phyloP scores from a whole-genome alignment of 1,140 invertebrate species.

The Ceratitis capitata region DNA sequence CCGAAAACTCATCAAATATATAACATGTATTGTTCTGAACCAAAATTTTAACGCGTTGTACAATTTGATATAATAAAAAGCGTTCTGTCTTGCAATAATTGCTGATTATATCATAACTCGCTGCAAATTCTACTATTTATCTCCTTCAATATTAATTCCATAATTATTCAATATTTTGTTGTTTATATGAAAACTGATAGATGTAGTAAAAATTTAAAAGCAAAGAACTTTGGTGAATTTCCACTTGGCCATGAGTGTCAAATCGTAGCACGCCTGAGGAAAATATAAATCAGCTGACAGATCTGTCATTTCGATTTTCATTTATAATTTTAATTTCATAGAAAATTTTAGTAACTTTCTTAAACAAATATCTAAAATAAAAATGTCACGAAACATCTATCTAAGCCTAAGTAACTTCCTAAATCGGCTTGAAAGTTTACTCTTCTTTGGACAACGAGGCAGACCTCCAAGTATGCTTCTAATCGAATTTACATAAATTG shows the following conservation, averaged over 20 bases:
- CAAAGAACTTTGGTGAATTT: not conserved
- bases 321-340: not conserved
- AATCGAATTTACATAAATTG: not conserved
- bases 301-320: not conserved
- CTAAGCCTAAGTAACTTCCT: slow-evolving; percentile 25
- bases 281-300: not conserved
- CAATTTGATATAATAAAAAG: too few relatives aligned
- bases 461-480: slow-evolving; percentile 36
- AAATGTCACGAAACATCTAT: slow-evolving; percentile 42
- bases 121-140: too few relatives aligned
- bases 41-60: too few relatives aligned
- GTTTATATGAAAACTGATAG: too few relatives aligned
- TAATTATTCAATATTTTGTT: too few relatives aligned
- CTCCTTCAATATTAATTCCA: too few relatives aligned
- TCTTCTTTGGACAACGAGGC: slow-evolving; percentile 3
- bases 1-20: too few relatives aligned
- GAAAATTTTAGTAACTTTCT: not conserved
- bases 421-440: slow-evolving; percentile 25
- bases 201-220: too few relatives aligned
- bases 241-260: not conserved
- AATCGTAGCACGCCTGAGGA: not conserved
- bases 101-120: too few relatives aligned
- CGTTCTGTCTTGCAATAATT: too few relatives aligned
- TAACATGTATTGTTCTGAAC: too few relatives aligned
- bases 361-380: not conserved